phyloP scores from a whole-genome alignment of 1,140 invertebrate species.

The Heliconius congener region DNA sequence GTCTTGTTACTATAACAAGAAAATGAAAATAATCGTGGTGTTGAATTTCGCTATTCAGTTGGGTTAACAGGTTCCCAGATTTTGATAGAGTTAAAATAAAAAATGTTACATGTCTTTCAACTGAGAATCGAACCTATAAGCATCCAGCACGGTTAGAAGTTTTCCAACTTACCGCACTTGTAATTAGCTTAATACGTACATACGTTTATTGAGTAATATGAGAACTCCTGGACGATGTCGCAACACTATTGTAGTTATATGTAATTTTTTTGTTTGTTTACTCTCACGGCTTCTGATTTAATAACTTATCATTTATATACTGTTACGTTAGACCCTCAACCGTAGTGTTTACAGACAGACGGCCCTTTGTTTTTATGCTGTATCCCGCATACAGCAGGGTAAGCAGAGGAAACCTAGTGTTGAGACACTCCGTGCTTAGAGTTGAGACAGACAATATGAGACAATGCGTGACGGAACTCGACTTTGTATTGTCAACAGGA shows the following conservation, averaged over 20 bases:
- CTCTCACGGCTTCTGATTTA: constrained; percentile 1
- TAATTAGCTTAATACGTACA: neutral
- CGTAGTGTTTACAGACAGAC: too few relatives aligned
- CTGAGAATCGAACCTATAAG: too few relatives aligned
- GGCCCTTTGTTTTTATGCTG: neutral
- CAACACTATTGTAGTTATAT: neutral
- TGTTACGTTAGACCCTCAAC: neutral
- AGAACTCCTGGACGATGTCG: neutral
- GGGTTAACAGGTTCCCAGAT: too few relatives aligned
- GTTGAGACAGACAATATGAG: too few relatives aligned
- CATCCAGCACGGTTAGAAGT: too few relatives aligned
- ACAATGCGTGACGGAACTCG: neutral
- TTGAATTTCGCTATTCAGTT: too few relatives aligned
- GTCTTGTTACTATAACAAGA: too few relatives aligned
- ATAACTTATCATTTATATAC: neutral
- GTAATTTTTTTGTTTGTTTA: neutral
- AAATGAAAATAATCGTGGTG: too few relatives aligned
- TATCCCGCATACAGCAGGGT: neutral
- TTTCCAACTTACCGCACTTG: too few relatives aligned
- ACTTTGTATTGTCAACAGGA: neutral
- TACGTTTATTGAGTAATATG: neutral
- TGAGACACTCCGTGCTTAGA: neutral
- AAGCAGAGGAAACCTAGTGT: neutral
- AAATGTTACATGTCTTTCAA: too few relatives aligned
- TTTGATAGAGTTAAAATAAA: too few relatives aligned